phyloP scores from a whole-genome alignment of 2,888 invertebrate species.

The Artemia sinica region DNA sequence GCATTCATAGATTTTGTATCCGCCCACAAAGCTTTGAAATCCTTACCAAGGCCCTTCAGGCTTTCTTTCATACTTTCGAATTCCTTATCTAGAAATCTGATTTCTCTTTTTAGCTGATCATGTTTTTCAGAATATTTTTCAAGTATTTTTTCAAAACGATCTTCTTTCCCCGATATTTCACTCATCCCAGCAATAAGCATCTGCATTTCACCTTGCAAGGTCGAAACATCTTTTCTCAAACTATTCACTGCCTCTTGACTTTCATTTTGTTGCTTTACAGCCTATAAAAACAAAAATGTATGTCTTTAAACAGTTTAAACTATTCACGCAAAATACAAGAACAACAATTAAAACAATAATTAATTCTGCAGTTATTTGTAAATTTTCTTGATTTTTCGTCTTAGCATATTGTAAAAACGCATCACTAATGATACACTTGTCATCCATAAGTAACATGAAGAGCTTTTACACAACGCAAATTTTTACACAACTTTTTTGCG shows the following conservation, averaged over 20 bases:
- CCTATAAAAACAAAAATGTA: neutral
- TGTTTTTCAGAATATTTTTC: constrained; percentile 2
- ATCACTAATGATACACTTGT: too few species aligned
- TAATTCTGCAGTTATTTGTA: too few species aligned
- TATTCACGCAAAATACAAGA: too few species aligned
- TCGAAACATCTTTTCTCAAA: neutral
- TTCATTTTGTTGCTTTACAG: neutral
- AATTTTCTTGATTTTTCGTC: too few species aligned
- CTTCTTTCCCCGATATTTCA: neutral
- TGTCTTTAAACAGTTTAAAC: too few species aligned
- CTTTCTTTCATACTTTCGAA: neutral
- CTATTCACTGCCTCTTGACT: neutral
- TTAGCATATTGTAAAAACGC: too few species aligned
- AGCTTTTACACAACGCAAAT: too few species aligned
- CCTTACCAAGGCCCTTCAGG: neutral
- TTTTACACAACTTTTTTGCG: too few species aligned
- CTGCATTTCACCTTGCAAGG: neutral
- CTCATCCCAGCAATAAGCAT: neutral
- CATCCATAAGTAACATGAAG: too few species aligned
- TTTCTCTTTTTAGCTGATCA: neutral
- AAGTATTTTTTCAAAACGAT: neutral
- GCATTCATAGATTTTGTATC: neutral
- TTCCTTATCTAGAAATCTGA: neutral
- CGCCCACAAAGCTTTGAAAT: neutral
- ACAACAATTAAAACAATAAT: too few species aligned